Conservation (phyloP, 2,113 vertebrate genomes). For the Myocastor coypus region DNA sequence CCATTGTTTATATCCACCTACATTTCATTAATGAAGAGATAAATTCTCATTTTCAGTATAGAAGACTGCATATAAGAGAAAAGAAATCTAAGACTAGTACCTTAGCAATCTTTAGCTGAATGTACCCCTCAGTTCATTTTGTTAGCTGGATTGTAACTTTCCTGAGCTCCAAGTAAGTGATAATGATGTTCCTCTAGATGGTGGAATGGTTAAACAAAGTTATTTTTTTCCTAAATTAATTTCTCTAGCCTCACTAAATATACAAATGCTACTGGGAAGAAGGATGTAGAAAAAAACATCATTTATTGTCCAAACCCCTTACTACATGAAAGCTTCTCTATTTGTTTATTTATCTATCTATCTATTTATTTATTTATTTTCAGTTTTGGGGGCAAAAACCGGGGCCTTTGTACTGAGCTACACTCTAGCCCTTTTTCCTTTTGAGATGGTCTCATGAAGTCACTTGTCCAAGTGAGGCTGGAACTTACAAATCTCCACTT, state of each 20-base stretch:
- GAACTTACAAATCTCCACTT: not conserved
- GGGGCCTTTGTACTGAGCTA: not conserved
- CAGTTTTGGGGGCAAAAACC: not conserved
- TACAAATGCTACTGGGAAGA: not conserved
- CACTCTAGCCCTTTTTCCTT: not conserved
- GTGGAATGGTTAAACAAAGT: constrained; percentile 31
- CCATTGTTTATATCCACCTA: constrained; percentile 15
- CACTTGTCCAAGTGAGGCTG: not conserved
- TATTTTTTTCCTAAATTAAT: constrained; percentile 54
- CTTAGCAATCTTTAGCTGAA: constrained; percentile 53
- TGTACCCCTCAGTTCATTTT: constrained; percentile 57
- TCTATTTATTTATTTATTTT: not conserved
- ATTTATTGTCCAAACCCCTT: not conserved
- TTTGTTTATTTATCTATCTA: not conserved
- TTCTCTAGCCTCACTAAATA: constrained; percentile 41
- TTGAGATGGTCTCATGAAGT: not conserved
- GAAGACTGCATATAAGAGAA: not conserved
- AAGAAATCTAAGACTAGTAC: not conserved
- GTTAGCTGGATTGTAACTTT: constrained; percentile 57
- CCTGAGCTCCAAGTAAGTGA: not conserved
- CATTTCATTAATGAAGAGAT: constrained; percentile 64
- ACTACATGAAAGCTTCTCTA: not conserved
- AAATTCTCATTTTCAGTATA: not conserved
- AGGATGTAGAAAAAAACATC: not conserved
- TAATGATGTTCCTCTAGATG: constrained; percentile 67